Conservation (phyloP, 2,888 invertebrate species). For the Drosophila nr. medialis region DNA sequence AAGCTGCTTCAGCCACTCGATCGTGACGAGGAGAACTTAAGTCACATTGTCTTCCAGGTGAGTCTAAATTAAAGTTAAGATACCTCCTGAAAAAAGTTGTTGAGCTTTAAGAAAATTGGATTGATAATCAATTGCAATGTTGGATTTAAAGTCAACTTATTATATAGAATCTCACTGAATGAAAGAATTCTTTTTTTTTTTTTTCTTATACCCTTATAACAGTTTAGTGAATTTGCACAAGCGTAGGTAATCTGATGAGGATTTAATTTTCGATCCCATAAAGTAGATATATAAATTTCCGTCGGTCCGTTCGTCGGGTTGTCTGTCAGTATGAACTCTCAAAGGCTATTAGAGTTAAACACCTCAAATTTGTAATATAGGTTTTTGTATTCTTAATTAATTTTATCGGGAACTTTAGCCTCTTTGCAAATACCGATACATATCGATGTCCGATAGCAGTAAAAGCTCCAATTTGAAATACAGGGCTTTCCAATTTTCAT, state of each 20-base stretch:
- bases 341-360: neutral
- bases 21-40: conserved; percentile 93
- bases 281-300: neutral
- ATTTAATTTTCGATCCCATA: neutral
- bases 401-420: neutral
- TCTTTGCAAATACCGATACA: neutral
- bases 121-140: neutral
- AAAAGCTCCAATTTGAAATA: neutral
- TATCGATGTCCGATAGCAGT: neutral
- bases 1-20: conserved; percentile 92
- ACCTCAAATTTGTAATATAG: neutral
- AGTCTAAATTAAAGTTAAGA: conserved; percentile 47
- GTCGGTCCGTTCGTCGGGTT: neutral
- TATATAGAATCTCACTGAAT: neutral
- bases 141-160: neutral
- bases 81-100: neutral
- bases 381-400: neutral
- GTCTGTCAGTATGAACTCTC: neutral
- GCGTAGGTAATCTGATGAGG: neutral
- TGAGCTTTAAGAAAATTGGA: neutral
- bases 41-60: conserved; percentile 95
- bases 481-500: neutral
- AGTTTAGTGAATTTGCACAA: neutral
- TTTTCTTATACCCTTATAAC: too few relatives aligned
- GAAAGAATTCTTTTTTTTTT: too few relatives aligned